These are phyloP conservation scores for Cantharis rustica DNA, from an alignment of 2,888 invertebrate genomes.

Conservation along the genomic window DNA sequence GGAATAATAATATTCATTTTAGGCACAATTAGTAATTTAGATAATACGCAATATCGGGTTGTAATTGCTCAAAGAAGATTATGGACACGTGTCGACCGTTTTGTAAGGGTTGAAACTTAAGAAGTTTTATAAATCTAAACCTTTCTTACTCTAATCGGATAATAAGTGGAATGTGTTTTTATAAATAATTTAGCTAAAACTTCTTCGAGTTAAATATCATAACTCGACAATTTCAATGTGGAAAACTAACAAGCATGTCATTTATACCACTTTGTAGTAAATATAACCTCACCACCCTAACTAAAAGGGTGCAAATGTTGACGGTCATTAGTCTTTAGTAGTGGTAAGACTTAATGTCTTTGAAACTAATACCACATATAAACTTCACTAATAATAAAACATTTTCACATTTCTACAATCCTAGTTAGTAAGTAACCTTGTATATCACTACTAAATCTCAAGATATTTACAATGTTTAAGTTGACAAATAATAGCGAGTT, in stretches of 20 bases:
- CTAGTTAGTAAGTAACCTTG: slow-evolving; percentile 8
- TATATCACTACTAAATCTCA: slow-evolving; percentile 14
- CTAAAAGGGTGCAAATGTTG: slow-evolving; percentile 2
- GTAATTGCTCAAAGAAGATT: too few species aligned
- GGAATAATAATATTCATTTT: too few species aligned
- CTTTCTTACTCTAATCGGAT: too few species aligned
- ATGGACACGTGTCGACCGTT: too few species aligned
- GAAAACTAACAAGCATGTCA: slow-evolving; percentile 1
- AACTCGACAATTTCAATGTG: neutral
- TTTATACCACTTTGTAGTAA: slow-evolving; percentile 4
- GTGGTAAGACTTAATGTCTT: slow-evolving; percentile 3
- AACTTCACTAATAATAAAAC: slow-evolving; percentile 4
- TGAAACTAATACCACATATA: slow-evolving; percentile 3
- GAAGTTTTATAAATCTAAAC: too few species aligned
- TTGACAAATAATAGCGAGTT: slow-evolving; percentile 6
- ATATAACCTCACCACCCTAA: neutral
- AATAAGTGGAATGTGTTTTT: too few species aligned
- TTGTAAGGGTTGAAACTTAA: too few species aligned
- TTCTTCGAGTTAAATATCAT: neutral
- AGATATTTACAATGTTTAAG: slow-evolving; percentile 9
- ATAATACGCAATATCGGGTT: too few species aligned
- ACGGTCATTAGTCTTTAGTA: slow-evolving; percentile 4
- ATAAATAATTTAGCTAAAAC: neutral
- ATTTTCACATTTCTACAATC: neutral
- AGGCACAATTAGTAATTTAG: too few species aligned